Evolutionary conservation across 2,888 invertebrate species (phyloP).

Genomic region (Metallyticus violacea): DNA sequence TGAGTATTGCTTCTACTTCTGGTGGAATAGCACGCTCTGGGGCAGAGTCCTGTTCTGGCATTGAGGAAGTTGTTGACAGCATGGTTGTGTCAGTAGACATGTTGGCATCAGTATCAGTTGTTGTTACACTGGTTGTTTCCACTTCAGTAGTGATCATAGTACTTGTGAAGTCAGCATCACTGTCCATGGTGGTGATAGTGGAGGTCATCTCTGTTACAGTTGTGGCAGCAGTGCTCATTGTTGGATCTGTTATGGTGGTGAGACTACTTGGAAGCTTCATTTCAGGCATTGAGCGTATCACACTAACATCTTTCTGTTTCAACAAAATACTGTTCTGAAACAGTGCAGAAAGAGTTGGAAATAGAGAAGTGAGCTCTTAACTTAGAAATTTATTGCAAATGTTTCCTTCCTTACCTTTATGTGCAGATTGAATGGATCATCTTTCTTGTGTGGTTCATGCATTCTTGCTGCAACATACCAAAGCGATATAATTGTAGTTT

Average conservation of each 20-base stretch:
- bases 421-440: background rate
- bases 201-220: constrained; percentile 25
- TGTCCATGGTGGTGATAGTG: background rate
- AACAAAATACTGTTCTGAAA: background rate
- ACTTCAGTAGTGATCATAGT: constrained; percentile 26
- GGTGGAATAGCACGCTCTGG: constrained; percentile 39
- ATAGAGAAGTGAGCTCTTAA: no score
- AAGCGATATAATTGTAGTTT: no score
- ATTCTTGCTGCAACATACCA: background rate
- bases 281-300: constrained; percentile 15
- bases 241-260: background rate
- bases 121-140: constrained; percentile 29
- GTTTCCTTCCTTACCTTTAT: background rate
- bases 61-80: background rate
- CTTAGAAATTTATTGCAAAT: no score
- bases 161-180: constrained; percentile 27
- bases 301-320: background rate
- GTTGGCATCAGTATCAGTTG: constrained; percentile 28
- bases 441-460: background rate
- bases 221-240: constrained; percentile 33
- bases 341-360: no score
- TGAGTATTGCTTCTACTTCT: constrained; percentile 51
- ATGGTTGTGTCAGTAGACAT: constrained; percentile 5
- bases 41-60: background rate
- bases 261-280: background rate